These are phyloP conservation scores for Heliconius cydno DNA, from an alignment of 2,888 invertebrate species.

Conservation along the genomic window DNA sequence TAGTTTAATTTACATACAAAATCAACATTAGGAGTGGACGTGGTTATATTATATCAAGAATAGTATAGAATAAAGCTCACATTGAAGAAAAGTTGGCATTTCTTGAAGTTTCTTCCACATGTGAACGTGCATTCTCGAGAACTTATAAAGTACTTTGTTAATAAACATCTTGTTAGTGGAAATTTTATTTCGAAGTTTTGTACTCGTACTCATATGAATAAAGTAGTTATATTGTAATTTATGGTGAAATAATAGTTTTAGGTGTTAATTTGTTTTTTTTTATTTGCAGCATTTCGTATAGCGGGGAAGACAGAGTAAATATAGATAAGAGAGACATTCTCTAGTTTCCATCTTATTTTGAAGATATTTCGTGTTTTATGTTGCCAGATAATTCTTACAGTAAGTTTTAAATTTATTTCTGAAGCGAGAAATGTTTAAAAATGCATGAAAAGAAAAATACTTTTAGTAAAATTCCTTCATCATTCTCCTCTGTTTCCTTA, in stretches of 20 bases:
- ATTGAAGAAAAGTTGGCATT: background rate
- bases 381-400: background rate
- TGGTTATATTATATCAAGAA: background rate
- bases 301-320: too few species aligned
- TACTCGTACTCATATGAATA: background rate
- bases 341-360: background rate
- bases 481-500: background rate
- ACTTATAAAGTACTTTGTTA: slow-evolving; percentile 11
- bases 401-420: slow-evolving; percentile 15
- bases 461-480: background rate
- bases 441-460: background rate
- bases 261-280: background rate
- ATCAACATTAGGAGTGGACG: background rate
- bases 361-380: background rate
- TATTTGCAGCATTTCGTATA: too few species aligned
- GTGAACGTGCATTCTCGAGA: background rate
- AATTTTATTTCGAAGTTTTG: background rate
- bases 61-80: background rate
- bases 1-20: background rate
- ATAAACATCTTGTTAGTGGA: background rate
- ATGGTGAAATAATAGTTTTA: background rate
- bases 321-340: background rate
- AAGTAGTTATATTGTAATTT: background rate
- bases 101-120: slow-evolving; percentile 1
- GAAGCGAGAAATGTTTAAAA: background rate